These are phyloP conservation scores for Crocidura indochinensis DNA, from an alignment of 2,797 vertebrate genomes.

Conservation along the genomic window DNA sequence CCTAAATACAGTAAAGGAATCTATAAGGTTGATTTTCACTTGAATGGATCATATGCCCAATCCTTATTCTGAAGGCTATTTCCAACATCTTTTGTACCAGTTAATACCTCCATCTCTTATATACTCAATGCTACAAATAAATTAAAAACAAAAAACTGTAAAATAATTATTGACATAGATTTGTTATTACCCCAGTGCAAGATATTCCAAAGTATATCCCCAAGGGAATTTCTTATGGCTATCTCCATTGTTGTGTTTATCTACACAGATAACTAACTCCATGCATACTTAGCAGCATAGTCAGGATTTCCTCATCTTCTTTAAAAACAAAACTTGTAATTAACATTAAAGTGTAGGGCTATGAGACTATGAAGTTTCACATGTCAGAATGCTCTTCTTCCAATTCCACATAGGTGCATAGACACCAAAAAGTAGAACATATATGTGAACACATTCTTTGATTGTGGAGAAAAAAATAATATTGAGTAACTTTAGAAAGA, in stretches of 20 bases:
- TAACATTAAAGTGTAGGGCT: neutral
- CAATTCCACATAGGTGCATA: no score
- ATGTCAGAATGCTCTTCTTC: neutral
- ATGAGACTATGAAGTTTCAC: neutral
- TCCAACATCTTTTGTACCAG: slow-evolving; percentile 25
- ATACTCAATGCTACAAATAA: no score
- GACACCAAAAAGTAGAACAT: no score
- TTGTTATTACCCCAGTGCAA: slow-evolving; percentile 35
- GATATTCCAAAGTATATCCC: slow-evolving; percentile 19
- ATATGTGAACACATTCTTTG: neutral
- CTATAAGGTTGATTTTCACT: no score
- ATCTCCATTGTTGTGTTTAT: neutral
- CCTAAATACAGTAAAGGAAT: no score
- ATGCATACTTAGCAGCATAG: slow-evolving; percentile 51
- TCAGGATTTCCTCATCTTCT: slow-evolving; percentile 35
- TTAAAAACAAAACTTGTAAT: slow-evolving; percentile 57
- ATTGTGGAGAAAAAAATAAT: neutral
- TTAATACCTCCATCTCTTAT: neutral
- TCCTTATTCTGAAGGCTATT: neutral
- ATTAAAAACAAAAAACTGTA: slow-evolving; percentile 10
- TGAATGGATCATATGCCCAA: neutral
- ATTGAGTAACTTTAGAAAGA: neutral
- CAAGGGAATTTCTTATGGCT: neutral
- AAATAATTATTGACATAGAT: slow-evolving; percentile 22
- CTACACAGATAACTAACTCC: slow-evolving; percentile 19